A percentile compares a stretch with the other conserved stretches of the same genome.
Evolutionary conservation across 2,888 invertebrate genomes (phyloP).

Genomic region (Pristionchus mayeri): DNA sequence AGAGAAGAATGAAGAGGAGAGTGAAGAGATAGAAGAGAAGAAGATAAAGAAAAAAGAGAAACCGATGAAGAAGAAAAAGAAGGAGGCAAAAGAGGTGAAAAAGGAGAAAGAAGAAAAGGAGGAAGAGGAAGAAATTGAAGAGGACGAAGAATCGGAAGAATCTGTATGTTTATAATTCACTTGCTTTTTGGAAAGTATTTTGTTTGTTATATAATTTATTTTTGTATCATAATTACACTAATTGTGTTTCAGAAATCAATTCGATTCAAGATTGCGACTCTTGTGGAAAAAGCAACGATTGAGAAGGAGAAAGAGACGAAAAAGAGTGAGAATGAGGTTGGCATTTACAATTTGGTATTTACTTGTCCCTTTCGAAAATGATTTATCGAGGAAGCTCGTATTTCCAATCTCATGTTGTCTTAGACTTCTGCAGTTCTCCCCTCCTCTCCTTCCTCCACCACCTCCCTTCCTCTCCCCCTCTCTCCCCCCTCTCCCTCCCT

Average conservation of each 20-base stretch:
- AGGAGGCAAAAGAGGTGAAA: not conserved
- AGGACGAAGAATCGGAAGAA: constrained; percentile 24
- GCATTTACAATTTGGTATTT: no score
- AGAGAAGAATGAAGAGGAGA: not conserved
- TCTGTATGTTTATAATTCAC: no score
- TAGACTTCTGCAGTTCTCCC: constrained; percentile 10
- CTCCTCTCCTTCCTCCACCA: not conserved
- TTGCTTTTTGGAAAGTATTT: no score
- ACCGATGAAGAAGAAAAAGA: not conserved
- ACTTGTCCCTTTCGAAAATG: not conserved
- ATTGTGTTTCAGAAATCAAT: constrained; percentile 19
- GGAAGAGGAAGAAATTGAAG: constrained; percentile 22
- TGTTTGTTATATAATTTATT: not conserved
- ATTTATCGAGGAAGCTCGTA: not conserved
- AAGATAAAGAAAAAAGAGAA: not conserved
- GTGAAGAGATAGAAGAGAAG: not conserved
- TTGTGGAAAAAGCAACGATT: not conserved
- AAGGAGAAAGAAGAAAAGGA: not conserved
- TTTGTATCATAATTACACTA: not conserved
- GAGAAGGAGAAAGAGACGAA: not conserved
- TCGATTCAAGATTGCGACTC: constrained; percentile 9
- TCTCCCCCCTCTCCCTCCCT: not conserved
- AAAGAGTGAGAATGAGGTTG: not conserved
- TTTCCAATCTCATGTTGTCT: not conserved
- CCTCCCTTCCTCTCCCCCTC: not conserved